Evolutionary conservation across 2,888 invertebrate genomes (phyloP), one percentile per base, ranked within the genome.

Genomic region (Cyaniris semiargus): DNA sequence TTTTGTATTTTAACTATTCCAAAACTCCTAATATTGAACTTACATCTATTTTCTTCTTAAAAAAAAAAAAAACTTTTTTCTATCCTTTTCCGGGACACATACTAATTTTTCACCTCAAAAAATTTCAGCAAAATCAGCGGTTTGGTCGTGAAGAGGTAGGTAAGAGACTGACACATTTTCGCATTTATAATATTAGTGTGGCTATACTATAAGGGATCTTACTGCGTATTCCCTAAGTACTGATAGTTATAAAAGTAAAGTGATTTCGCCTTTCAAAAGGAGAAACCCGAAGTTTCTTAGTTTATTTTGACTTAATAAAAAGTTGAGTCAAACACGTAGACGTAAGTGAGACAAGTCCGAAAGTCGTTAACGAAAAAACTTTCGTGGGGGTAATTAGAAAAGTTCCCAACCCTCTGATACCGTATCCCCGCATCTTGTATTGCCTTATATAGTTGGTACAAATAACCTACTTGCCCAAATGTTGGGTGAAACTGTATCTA

Each of bases 361-460:
- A 83, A 81, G 84, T 84, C 84, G 85, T 83, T 89, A 90, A 88
- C 88, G 88, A 90, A 90, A 89, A 90, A 91, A 90, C 85, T 90
- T 90, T 78, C 34, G 78, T 78, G 82, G 86, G 89, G 88, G 91
- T 91, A 91, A 91, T 91, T 91, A 91, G 89, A 88, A 89, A 91
- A 91, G 87, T 91, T 91, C 77, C 15, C 27, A 27, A 66, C 27
- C 66, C 66, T 23, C 60, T 13, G 60, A 27, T 66, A 31, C 27
- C 23, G 60, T 60, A 60, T 23, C 23, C 58, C 10, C 21, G 21
- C 21, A 58, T 58, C 58, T n/a, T 23, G 1, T 60, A 60, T 10
- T 23, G 60, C 60, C 4, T 60, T 13, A 13, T 23, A 23, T 60
- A 23, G 23, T 21, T 58, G n/a, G 60, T 60, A 3, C 21, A 23